phyloP scores from a whole-genome alignment of 2,797 vertebrate genomes.

The Hippocampus kuda region DNA sequence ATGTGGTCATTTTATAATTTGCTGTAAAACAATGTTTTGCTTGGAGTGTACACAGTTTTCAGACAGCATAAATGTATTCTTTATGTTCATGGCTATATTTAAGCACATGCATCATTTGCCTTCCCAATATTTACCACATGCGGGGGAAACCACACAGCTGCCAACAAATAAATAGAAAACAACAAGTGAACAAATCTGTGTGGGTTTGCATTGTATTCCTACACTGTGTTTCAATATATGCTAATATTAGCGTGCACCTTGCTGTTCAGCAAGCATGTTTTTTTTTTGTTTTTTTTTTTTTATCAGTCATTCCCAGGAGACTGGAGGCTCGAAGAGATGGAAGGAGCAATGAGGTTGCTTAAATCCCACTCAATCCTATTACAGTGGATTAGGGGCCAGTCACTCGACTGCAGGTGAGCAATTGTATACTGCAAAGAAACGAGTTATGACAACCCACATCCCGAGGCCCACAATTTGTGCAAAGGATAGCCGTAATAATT shows the following conservation, averaged over 20 bases:
- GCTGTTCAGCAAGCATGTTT: constrained; percentile 56
- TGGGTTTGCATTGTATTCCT: constrained; percentile 54
- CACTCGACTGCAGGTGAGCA: constrained; percentile 63
- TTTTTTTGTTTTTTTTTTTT: constrained; percentile 49
- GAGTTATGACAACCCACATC: constrained; percentile 43
- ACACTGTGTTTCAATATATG: constrained; percentile 50
- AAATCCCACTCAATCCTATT: constrained; percentile 78
- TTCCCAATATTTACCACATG: constrained; percentile 22
- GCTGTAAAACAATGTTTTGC: not conserved
- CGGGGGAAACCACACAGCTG: constrained; percentile 27
- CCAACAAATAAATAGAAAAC: constrained; percentile 46
- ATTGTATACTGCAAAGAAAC: constrained; percentile 51
- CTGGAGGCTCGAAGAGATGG: constrained; percentile 53
- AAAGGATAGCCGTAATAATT: constrained; percentile 26
- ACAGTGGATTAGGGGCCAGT: constrained; percentile 65
- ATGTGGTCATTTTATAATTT: not conserved
- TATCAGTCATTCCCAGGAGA: constrained; percentile 69
- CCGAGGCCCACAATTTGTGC: constrained; percentile 29
- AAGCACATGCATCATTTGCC: not conserved
- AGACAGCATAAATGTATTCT: not conserved
- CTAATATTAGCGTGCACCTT: constrained; percentile 63
- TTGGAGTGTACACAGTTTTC: not conserved
- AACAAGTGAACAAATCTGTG: constrained; percentile 25
- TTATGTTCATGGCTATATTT: not conserved
- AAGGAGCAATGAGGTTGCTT: constrained; percentile 64